Conservation (phyloP, 2,888 invertebrate species). For the Drosophila peninsularis region DNA sequence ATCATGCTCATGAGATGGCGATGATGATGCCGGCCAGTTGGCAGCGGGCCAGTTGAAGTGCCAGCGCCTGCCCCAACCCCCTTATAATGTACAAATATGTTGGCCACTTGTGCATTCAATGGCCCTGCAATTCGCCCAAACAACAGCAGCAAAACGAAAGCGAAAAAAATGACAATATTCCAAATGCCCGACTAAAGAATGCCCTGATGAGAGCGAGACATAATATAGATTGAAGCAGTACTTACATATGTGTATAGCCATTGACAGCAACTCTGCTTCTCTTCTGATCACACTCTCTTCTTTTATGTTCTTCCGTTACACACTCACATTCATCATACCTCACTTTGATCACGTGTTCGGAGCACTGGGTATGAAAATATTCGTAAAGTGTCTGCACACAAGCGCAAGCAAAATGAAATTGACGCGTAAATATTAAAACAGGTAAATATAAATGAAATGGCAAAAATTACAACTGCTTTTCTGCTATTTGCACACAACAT, state of each 20-base stretch:
- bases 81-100: conserved; percentile 45
- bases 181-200: background rate
- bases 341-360: too few species aligned
- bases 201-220: background rate
- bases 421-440: conserved; percentile 62
- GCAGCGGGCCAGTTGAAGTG: conserved; percentile 34
- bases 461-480: conserved; percentile 54
- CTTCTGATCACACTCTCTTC: background rate
- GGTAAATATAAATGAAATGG: conserved; percentile 54
- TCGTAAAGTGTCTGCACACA: conserved; percentile 57
- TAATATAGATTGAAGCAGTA: background rate
- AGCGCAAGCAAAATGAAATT: conserved; percentile 59
- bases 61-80: background rate
- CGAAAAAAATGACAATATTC: background rate
- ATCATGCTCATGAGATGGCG: conserved; percentile 5
- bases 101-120: conserved; percentile 61
- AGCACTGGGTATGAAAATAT: conserved; percentile 18
- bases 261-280: background rate
- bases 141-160: conserved; percentile 6
- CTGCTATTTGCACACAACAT: conserved; percentile 42
- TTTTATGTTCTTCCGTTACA: background rate
- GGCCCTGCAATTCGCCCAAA: conserved; percentile 34
- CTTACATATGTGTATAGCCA: background rate
- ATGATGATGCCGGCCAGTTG: conserved; percentile 21
- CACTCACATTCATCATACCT: background rate